Base-by-base conservation (phyloP, 1,140 invertebrate genomes). In the Adelges cooleyi region DNA sequence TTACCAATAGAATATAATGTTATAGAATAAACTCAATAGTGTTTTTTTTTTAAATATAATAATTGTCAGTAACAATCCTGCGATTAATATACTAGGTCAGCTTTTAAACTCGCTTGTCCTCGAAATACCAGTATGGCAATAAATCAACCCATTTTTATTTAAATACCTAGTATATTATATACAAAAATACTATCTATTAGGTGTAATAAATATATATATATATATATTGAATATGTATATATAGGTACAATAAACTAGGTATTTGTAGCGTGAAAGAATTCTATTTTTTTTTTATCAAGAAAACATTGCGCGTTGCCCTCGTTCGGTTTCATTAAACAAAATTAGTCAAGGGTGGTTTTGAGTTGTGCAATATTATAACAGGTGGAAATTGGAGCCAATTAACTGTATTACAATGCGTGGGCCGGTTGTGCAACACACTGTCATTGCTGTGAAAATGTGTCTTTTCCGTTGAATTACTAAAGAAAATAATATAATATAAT, bases 271-370 rank as follows among this genome's bases (percentile, higher is more conserved):
- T 62, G 56, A 62, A 62, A 33, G 56, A 62, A n/a, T n/a, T n/a
- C n/a, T n/a, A n/a, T n/a, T 44, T 48, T 40, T 44, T 62, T 62
- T 62, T 62, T 62, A 25, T 48, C 56, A 42, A 23, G n/a, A 62
- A 56, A 46, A 46, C 25, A 29, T 48, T 62, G 42, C 56, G 40
- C 48, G 48, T 8, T 15, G 13, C 11, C 1, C 25, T 48, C 38
- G 56, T 62, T 62, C 56, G 42, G 56, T 62, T 62, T 62, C 56
- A 62, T 62, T 62, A 62, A 62, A 62, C 56, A 46, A 62, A 62
- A 62, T 62, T 62, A 46, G 56, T 62, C 56, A 62, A 62, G 56
- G 56, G 56, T 62, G n/a, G 56, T 62, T 62, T 48, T 62, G 17
- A 18, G 42, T 62, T 62, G 56, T 33, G 56, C 40, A 62, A 62